Percentiles rank a stretch among this genome's conserved stretches.
Evolutionary conservation across 2,113 vertebrate genomes (phyloP).

Genomic region (Syngnathus floridae): DNA sequence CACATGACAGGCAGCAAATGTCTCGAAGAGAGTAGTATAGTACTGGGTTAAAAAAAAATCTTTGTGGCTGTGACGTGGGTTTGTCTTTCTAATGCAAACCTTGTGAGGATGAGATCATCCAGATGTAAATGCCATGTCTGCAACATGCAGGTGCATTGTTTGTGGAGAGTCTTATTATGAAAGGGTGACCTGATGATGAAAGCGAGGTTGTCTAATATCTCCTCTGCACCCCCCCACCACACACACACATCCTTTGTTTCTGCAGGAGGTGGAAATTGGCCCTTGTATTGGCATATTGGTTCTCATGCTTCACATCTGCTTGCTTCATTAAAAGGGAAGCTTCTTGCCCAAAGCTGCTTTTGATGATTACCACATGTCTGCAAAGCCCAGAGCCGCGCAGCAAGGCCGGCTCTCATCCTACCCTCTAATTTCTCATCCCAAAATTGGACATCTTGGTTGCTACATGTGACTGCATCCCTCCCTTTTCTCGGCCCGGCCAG

Average conservation of each 20-base stretch:
- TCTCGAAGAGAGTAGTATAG: background rate
- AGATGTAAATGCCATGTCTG: constrained; percentile 2
- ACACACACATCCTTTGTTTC: constrained; percentile 28
- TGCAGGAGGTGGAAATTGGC: constrained; percentile 60
- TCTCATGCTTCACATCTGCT: constrained; percentile 57
- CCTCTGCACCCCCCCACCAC: constrained; percentile 14
- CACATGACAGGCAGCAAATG: background rate
- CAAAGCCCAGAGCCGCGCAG: constrained; percentile 59
- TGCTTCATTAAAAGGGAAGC: constrained; percentile 70
- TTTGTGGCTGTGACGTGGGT: background rate
- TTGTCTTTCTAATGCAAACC: background rate
- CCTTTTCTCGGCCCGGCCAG: constrained; percentile 46
- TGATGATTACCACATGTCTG: constrained; percentile 76
- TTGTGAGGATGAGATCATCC: constrained; percentile 11
- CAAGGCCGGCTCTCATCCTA: constrained; percentile 62
- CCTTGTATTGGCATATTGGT: constrained; percentile 43
- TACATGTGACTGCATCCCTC: constrained; percentile 63
- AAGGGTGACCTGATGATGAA: constrained; percentile 40
- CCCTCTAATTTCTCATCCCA: constrained; percentile 78
- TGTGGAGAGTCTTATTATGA: constrained; percentile 12
- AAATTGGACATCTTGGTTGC: constrained; percentile 74
- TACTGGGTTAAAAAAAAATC: background rate
- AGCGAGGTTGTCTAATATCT: constrained; percentile 19
- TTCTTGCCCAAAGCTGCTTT: constrained; percentile 64
- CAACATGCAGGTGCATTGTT: constrained; percentile 9